A percentile compares a stretch with the other conserved stretches of the same genome.
These are phyloP conservation scores for Aphodius granarius DNA, from an alignment of 2,888 invertebrate genomes.

Conservation along the genomic window DNA sequence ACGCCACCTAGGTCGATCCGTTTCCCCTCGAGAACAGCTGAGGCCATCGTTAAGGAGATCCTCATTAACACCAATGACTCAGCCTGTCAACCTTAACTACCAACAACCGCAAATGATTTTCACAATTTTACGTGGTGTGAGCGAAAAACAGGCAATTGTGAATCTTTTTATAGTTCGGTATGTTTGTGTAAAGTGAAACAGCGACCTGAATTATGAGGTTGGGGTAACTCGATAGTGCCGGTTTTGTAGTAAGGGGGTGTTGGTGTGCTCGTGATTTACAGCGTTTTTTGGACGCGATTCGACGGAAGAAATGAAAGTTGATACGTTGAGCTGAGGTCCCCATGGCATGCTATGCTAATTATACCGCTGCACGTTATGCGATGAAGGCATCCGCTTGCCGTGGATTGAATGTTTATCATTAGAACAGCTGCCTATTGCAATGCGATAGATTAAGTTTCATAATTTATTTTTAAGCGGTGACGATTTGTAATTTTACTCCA, in stretches of 20 bases:
- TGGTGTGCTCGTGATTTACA: slow-evolving; percentile 13
- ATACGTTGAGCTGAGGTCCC: neutral
- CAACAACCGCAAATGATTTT: neutral
- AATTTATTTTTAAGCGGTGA: neutral
- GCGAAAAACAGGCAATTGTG: neutral
- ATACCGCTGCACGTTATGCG: neutral
- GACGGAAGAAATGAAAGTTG: neutral
- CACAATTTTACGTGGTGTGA: neutral
- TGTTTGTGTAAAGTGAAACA: slow-evolving; percentile 46
- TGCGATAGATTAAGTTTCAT: neutral
- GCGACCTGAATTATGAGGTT: slow-evolving; percentile 34
- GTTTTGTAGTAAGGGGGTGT: slow-evolving; percentile 16
- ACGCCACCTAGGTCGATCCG: slow-evolving; percentile 8
- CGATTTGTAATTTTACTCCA: neutral
- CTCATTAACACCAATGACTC: slow-evolving; percentile 26
- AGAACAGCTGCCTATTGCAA: neutral
- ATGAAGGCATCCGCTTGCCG: neutral
- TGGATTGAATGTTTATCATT: neutral
- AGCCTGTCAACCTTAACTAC: slow-evolving; percentile 14
- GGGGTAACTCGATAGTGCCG: slow-evolving; percentile 31
- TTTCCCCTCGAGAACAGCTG: slow-evolving; percentile 18
- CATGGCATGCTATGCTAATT: neutral
- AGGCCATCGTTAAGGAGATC: slow-evolving; percentile 23
- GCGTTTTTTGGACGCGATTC: neutral
- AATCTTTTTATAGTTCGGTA: slow-evolving; percentile 39